Percentiles rank a stretch among this genome's conserved stretches.
Conservation (phyloP, 2,888 invertebrate species). For the Xestia c-nigrum region DNA sequence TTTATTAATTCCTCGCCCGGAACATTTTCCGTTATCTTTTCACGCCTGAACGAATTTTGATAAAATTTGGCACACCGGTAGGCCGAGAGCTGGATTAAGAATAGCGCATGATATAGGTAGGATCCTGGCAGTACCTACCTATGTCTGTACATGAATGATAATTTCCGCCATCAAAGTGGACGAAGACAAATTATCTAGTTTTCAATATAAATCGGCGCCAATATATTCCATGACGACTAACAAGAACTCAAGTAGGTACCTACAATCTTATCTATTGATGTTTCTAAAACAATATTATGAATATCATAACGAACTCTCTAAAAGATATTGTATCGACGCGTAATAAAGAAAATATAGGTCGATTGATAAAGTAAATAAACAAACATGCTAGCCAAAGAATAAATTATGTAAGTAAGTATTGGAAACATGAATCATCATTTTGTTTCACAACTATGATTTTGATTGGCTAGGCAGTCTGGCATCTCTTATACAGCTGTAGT, state of each 20-base stretch:
- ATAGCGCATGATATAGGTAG: not conserved
- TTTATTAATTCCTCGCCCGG: not conserved
- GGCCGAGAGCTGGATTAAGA: not conserved
- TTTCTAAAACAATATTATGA: constrained; percentile 36
- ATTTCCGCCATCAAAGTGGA: not conserved
- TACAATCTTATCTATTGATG: constrained; percentile 29
- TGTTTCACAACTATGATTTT: not conserved
- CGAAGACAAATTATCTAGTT: not conserved
- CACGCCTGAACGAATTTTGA: not conserved
- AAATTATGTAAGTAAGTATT: constrained; percentile 22
- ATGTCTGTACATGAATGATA: not conserved
- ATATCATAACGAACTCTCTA: constrained; percentile 21
- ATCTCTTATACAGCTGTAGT: not conserved
- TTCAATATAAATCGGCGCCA: not conserved
- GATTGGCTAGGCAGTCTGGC: too few relatives aligned
- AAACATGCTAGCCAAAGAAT: constrained; percentile 21
- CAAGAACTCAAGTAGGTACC: not conserved
- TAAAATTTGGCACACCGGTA: not conserved
- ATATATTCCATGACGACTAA: not conserved
- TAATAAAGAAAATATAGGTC: constrained; percentile 47
- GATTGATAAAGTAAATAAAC: constrained; percentile 40
- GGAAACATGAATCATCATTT: constrained; percentile 13
- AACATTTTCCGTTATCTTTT: not conserved
- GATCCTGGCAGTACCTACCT: not conserved
- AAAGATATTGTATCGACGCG: constrained; percentile 26